phyloP scores from a whole-genome alignment of 2,888 invertebrate species.

The Plebejus argus region DNA sequence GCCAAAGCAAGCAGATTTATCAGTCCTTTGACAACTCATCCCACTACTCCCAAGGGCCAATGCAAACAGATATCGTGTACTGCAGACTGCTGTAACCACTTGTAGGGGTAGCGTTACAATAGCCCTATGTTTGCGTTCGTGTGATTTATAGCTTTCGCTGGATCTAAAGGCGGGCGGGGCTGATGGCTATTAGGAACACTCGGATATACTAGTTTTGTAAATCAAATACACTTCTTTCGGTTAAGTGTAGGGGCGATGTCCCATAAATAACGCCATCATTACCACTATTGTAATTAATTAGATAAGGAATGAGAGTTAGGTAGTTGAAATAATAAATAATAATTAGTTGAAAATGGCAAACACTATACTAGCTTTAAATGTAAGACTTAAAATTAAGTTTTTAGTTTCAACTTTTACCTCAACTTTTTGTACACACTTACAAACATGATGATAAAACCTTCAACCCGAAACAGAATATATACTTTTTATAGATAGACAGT shows the following conservation, averaged over 20 bases:
- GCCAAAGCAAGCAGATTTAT: background rate
- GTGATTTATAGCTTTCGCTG: slow-evolving; percentile 80
- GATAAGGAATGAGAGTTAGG: background rate
- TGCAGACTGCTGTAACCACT: slow-evolving; percentile 42
- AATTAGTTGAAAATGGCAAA: background rate
- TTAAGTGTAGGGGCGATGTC: slow-evolving; percentile 2
- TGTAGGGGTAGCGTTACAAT: slow-evolving; percentile 64
- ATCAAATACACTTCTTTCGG: slow-evolving; percentile 44
- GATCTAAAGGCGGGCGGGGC: slow-evolving; percentile 74
- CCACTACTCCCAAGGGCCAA: background rate
- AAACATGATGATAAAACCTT: no score
- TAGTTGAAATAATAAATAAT: background rate
- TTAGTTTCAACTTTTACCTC: no score
- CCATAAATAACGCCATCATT: slow-evolving; percentile 6
- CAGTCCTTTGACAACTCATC: background rate
- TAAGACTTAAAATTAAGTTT: no score
- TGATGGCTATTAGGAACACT: slow-evolving; percentile 58
- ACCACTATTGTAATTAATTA: slow-evolving; percentile 5
- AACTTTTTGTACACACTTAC: no score
- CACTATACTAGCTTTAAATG: no score
- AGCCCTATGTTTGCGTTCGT: slow-evolving; percentile 78
- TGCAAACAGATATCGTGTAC: slow-evolving; percentile 16
- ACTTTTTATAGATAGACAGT: no score
- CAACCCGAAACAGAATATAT: no score
- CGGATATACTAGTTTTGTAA: slow-evolving; percentile 50